phyloP scores from a whole-genome alignment of 2,888 invertebrate species.

The Sinotaia quadrata region DNA sequence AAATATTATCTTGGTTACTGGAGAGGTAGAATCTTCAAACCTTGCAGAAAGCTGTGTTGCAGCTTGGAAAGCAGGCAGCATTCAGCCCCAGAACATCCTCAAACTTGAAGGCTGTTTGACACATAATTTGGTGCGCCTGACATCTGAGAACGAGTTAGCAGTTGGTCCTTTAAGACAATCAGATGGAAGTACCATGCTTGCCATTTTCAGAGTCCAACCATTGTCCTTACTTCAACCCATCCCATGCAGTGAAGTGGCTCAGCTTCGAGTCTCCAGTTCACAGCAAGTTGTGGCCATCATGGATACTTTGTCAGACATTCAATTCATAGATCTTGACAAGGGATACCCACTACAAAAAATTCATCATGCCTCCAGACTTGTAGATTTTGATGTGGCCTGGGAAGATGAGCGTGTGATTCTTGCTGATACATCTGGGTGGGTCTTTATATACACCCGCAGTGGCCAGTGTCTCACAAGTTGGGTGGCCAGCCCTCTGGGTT shows the following conservation, averaged over 20 bases:
- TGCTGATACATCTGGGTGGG: slow-evolving; percentile 41
- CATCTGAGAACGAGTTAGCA: slow-evolving; percentile 35
- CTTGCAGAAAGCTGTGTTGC: slow-evolving; percentile 33
- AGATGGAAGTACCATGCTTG: not conserved
- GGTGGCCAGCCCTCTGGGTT: slow-evolving; percentile 9
- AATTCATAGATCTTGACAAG: slow-evolving; percentile 31
- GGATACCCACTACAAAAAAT: slow-evolving; percentile 27
- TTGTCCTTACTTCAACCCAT: not conserved
- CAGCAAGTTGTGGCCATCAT: slow-evolving; percentile 37
- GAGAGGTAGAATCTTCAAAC: not conserved
- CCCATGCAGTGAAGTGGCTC: not conserved
- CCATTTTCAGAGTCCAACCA: slow-evolving; percentile 3
- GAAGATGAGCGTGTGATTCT: slow-evolving; percentile 44
- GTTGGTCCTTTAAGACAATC: slow-evolving; percentile 1
- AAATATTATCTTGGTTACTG: not conserved
- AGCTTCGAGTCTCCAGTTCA: slow-evolving; percentile 35
- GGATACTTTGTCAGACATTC: slow-evolving; percentile 34
- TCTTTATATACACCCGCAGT: slow-evolving; percentile 42
- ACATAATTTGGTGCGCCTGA: slow-evolving; percentile 2
- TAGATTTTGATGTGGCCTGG: slow-evolving; percentile 44
- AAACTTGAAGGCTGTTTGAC: slow-evolving; percentile 24
- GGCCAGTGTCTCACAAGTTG: slow-evolving; percentile 27
- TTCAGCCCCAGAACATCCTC: slow-evolving; percentile 24
- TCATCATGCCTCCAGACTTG: slow-evolving; percentile 36
- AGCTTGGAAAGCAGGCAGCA: slow-evolving; percentile 31